Conservation (phyloP, 2,888 invertebrate genomes). For the Frankliniella intonsa region DNA sequence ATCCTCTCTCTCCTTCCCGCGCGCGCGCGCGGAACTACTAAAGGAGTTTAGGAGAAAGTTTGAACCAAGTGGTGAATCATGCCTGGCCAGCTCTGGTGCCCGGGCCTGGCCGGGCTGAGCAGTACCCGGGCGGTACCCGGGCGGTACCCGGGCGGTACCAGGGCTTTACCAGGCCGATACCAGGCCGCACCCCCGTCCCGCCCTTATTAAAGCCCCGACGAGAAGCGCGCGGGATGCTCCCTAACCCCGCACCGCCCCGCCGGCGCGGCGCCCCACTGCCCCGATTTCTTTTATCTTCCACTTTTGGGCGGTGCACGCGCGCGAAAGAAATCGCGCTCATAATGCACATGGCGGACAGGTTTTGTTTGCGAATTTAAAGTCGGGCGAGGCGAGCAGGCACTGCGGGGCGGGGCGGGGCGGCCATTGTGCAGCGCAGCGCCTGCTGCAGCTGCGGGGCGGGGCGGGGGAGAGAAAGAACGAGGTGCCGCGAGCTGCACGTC, state of each 20-base stretch:
- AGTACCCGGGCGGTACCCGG: neutral
- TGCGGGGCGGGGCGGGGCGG: no score
- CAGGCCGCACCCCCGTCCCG: no score
- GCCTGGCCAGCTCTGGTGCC: neutral
- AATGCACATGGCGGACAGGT: neutral
- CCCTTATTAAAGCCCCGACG: neutral
- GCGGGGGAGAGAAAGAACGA: no score
- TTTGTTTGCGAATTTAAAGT: no score
- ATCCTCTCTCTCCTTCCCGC: neutral
- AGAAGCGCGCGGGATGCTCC: neutral
- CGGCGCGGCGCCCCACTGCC: neutral
- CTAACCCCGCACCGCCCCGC: no score
- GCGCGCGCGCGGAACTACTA: neutral
- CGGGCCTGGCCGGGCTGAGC: neutral
- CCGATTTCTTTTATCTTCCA: neutral
- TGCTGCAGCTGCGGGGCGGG: neutral
- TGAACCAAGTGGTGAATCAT: neutral
- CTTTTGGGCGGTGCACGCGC: neutral
- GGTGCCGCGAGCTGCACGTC: no score
- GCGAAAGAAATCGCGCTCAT: neutral
- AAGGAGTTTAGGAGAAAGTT: no score
- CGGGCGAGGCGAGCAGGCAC: no score
- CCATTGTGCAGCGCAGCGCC: neutral
- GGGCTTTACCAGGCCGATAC: no score
- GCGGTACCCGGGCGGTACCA: no score